A percentile compares a stretch with the other conserved stretches of the same genome.
These are phyloP conservation scores for Lithophane semibrunnea DNA, from an alignment of 2,888 invertebrate genomes.

Conservation along the genomic window DNA sequence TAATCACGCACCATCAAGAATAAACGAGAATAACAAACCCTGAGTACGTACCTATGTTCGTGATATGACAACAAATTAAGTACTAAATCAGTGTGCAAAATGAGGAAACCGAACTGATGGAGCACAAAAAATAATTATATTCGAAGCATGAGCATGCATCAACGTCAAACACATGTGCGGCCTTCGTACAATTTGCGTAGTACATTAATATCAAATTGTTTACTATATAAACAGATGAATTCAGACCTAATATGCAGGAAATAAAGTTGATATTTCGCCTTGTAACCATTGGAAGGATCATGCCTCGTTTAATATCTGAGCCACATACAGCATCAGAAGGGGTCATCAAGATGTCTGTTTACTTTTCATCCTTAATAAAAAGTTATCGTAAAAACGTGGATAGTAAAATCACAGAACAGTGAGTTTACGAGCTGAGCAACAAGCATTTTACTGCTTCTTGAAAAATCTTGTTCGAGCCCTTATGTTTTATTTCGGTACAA, in stretches of 20 bases:
- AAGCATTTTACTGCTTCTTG: slow-evolving; percentile 36
- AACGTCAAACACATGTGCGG: slow-evolving; percentile 63
- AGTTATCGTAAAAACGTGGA: slow-evolving; percentile 41
- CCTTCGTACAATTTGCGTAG: slow-evolving; percentile 71
- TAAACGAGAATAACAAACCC: slow-evolving; percentile 22
- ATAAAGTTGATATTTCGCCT: slow-evolving; percentile 38
- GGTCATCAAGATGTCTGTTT: slow-evolving; percentile 54
- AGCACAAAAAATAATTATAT: slow-evolving; percentile 54
- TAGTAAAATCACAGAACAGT: slow-evolving; percentile 41
- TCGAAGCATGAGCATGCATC: slow-evolving; percentile 59
- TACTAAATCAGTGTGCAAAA: slow-evolving; percentile 39
- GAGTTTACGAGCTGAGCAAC: slow-evolving; percentile 43
- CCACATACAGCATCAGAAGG: slow-evolving; percentile 37
- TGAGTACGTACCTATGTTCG: slow-evolving; percentile 4
- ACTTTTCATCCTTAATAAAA: slow-evolving; percentile 41
- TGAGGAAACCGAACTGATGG: slow-evolving; percentile 52
- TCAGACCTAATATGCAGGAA: slow-evolving; percentile 24
- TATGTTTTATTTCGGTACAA: slow-evolving; percentile 45
- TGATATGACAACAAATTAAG: slow-evolving; percentile 38
- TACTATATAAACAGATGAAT: slow-evolving; percentile 37
- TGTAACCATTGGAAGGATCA: slow-evolving; percentile 8
- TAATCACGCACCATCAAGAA: slow-evolving; percentile 22
- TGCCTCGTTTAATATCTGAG: slow-evolving; percentile 41
- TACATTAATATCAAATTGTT: slow-evolving; percentile 61
- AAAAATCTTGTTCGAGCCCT: slow-evolving; percentile 28